These are phyloP conservation scores for Leptinotarsa haldemani DNA, from an alignment of 2,888 invertebrate species.

Conservation along the genomic window DNA sequence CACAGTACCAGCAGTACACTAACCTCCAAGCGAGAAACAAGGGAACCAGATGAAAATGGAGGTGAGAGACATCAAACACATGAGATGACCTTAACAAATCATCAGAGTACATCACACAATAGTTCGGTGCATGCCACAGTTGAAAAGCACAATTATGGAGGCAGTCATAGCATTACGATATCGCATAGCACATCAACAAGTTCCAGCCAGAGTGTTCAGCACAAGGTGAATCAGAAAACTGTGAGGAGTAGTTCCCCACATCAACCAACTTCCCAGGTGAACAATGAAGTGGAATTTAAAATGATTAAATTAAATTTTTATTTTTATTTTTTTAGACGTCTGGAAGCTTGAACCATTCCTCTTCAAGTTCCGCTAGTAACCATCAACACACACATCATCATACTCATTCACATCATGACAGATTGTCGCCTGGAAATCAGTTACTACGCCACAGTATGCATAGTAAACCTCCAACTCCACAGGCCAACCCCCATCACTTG, in stretches of 20 bases:
- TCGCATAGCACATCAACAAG: slow-evolving; percentile 77
- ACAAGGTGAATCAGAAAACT: slow-evolving; percentile 65
- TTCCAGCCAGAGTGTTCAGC: slow-evolving; percentile 73
- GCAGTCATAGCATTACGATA: slow-evolving; percentile 72
- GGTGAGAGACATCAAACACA: slow-evolving; percentile 74
- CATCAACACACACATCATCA: slow-evolving; percentile 78
- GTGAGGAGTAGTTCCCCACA: slow-evolving; percentile 62
- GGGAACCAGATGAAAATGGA: slow-evolving; percentile 58
- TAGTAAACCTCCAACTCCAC: slow-evolving; percentile 55
- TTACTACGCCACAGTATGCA: slow-evolving; percentile 69
- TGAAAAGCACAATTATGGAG: slow-evolving; percentile 71
- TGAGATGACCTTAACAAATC: slow-evolving; percentile 75
- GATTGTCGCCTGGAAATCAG: slow-evolving; percentile 69
- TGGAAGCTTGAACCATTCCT: slow-evolving; percentile 68
- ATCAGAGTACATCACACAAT: slow-evolving; percentile 75
- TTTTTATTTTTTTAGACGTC: slow-evolving; percentile 40
- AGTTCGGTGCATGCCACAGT: slow-evolving; percentile 74
- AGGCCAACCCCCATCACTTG: slow-evolving; percentile 68
- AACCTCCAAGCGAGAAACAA: slow-evolving; percentile 76
- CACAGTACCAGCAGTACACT: slow-evolving; percentile 79
- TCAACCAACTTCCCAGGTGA: slow-evolving; percentile 53
- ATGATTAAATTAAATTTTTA: not conserved
- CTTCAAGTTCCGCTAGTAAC: slow-evolving; percentile 57
- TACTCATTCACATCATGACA: slow-evolving; percentile 73
- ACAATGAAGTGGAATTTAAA: not conserved